Percentiles rank a stretch among this genome's conserved stretches.
phyloP scores from a whole-genome alignment of 2,113 vertebrate species.

The Oncorhynchus nerka region DNA sequence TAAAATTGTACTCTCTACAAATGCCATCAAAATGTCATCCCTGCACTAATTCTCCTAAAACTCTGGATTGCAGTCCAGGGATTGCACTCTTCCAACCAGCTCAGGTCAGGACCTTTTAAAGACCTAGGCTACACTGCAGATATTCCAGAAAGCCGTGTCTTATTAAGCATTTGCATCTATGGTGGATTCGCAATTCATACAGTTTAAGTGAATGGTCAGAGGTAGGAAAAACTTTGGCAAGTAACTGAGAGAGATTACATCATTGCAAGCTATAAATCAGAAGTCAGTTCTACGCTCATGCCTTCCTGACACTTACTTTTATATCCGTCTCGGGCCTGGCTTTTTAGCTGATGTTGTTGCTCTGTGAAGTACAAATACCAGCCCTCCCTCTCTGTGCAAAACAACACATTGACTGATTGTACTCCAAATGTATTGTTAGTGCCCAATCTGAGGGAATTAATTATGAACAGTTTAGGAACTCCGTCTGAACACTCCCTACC shows the following conservation, averaged over 20 bases:
- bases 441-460: slow-evolving; percentile 33
- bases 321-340: slow-evolving; percentile 15
- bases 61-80: slow-evolving; percentile 29
- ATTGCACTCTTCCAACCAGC: slow-evolving; percentile 2
- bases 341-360: slow-evolving; percentile 36
- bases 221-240: slow-evolving; percentile 31
- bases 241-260: neutral
- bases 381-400: neutral
- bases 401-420: slow-evolving; percentile 32
- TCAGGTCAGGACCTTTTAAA: slow-evolving; percentile 46
- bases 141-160: slow-evolving; percentile 17
- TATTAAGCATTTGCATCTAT: slow-evolving; percentile 13
- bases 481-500: slow-evolving; percentile 10
- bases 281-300: neutral
- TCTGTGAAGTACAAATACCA: slow-evolving; percentile 32
- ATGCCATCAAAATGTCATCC: slow-evolving; percentile 70
- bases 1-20: slow-evolving; percentile 53
- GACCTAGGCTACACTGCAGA: slow-evolving; percentile 37
- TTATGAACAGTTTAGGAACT: slow-evolving; percentile 16
- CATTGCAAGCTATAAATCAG: neutral
- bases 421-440: slow-evolving; percentile 39
- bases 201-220: slow-evolving; percentile 31
- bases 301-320: neutral
- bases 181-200: slow-evolving; percentile 23
- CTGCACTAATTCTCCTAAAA: slow-evolving; percentile 58